Evolutionary conservation across 30 jellyfish, hydroid and myxozoan species (phyloP), one percentile per base, ranked within the genome.

Genomic region (Cassiopea xamachana): DNA sequence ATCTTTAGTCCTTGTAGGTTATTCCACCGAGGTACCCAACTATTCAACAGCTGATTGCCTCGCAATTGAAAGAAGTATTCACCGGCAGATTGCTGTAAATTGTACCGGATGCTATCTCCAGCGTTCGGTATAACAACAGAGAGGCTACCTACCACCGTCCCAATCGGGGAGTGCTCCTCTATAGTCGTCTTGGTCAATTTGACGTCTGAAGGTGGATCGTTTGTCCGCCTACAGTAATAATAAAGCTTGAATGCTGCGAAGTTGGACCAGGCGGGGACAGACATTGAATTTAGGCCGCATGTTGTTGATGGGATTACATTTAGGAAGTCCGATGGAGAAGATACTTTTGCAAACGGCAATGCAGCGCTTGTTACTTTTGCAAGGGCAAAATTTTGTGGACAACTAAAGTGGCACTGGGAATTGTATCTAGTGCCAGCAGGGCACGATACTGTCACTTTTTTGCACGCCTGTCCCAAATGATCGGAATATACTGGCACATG

Each of bases 121-220:
- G 48, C 81, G 46, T 46, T 60, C 18, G 97, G 95, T 16, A 44
- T 77, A 3, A 39, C 62, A 39, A 77, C 91, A 1, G 98, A 86
- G 8, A 94, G 14, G 19, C 60, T 46, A 46, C 98, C 98, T n/a
- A 94, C 93, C 1, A 78, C 59, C 27, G 95, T 91, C 0, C 93
- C 97, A 12, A 72, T 68, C 19, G 97, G 92, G 0, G 98, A 85
- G 51, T 94, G 98, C 80, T 94, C 98, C 62, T 18, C 9, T 1
- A 91, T n/a, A n/a, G 85, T 91, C 2, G 19, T 76, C 58, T 85
- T 75, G 1, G 98, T 80, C 7, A 94, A 82, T 39, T 60, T 9
- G 45, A 94, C 72, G 45, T 75, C 58, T 12, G 82, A 43, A 17
- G 98, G 98, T 43, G 98, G 98, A 84, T 94, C 98, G 77, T 94